Conservation (phyloP, 2,113 vertebrate genomes). For the Boleophthalmus pectinirostris region DNA sequence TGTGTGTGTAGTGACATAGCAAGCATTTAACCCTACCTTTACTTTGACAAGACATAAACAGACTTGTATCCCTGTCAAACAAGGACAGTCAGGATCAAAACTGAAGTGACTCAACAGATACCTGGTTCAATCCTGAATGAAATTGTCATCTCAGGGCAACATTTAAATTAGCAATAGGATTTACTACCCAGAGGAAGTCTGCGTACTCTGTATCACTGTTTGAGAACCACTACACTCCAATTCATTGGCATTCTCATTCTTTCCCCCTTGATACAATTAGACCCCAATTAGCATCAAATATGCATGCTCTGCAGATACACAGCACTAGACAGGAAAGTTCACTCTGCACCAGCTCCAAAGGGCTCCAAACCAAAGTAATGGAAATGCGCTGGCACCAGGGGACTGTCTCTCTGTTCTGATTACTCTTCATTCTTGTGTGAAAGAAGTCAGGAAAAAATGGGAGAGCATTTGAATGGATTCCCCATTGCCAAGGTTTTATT, state of each 20-base stretch:
- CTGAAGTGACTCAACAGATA: too few species aligned
- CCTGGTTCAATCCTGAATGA: too few species aligned
- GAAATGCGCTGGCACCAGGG: conserved; percentile 42
- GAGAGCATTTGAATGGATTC: conserved; percentile 50
- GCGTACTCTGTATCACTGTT: not conserved
- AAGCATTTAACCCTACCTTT: too few species aligned
- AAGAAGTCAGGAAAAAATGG: conserved; percentile 6
- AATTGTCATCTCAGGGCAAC: too few species aligned
- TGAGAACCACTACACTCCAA: conserved; percentile 23
- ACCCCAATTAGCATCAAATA: conserved; percentile 57
- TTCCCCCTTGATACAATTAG: conserved; percentile 64
- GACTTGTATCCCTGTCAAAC: too few species aligned
- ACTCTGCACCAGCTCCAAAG: conserved; percentile 24
- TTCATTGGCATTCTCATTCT: conserved; percentile 37
- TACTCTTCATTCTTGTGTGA: conserved; percentile 44
- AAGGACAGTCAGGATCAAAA: not conserved
- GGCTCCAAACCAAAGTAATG: conserved; percentile 37
- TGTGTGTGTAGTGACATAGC: too few species aligned
- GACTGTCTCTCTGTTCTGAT: conserved; percentile 10
- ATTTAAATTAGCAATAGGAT: not conserved
- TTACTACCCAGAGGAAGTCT: not conserved
- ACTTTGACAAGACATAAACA: too few species aligned
- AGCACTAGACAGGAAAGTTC: conserved; percentile 33
- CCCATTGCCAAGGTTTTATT: conserved; percentile 34
- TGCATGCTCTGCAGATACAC: conserved; percentile 13